These are phyloP conservation scores for Sparidentex hasta DNA, from an alignment of 2,797 vertebrate genomes.

Conservation along the genomic window DNA sequence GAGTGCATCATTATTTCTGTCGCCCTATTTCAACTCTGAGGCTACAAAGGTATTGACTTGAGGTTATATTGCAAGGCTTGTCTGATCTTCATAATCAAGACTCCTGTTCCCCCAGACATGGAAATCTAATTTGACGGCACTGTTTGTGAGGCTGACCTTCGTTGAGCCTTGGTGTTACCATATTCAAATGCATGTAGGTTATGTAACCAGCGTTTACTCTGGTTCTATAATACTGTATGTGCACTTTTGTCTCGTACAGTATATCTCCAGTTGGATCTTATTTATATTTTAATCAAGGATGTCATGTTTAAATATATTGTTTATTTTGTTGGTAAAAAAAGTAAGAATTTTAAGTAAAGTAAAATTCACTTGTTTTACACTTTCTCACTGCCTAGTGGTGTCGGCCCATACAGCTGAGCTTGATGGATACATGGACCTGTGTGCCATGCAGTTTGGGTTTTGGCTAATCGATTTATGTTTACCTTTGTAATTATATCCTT, in stretches of 20 bases:
- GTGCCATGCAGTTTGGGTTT: too few species aligned
- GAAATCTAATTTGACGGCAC: neutral
- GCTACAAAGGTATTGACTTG: conserved; percentile 4
- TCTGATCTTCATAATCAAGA: neutral
- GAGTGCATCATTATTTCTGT: neutral
- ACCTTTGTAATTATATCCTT: too few species aligned
- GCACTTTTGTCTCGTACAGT: neutral
- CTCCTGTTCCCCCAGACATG: neutral
- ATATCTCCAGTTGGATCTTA: neutral
- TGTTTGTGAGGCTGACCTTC: neutral
- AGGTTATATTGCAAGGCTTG: conserved; percentile 7
- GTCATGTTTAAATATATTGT: neutral
- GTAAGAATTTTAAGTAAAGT: too few species aligned
- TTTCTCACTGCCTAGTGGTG: neutral
- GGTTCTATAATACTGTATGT: neutral
- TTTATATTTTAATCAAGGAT: neutral
- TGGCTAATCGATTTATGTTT: too few species aligned
- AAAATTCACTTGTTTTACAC: neutral
- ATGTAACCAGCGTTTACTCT: neutral
- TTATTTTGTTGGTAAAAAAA: neutral
- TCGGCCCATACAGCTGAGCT: neutral
- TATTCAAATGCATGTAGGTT: neutral
- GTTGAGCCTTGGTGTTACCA: conserved; percentile 1
- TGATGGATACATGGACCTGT: neutral
- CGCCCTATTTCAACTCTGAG: conserved; percentile 11